Evolutionary conservation across 2,888 invertebrate genomes (phyloP).

Genomic region (Hypolimnas misippus): DNA sequence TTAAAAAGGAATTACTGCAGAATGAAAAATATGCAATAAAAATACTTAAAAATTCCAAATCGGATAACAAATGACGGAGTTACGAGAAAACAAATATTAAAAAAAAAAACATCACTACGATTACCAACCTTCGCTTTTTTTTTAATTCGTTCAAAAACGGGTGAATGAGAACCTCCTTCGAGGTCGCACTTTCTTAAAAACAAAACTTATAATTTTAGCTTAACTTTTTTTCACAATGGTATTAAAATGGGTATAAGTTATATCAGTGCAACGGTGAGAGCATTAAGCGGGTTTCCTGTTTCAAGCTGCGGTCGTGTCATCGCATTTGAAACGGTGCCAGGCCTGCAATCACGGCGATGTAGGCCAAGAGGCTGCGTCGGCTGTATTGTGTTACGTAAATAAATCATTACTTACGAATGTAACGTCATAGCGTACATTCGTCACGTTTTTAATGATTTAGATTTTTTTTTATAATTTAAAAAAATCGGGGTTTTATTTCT

Average conservation of each 20-base stretch:
- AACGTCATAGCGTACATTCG: not conserved
- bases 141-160: no score
- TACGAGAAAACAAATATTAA: no score
- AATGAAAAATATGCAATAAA: no score
- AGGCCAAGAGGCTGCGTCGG: slow-evolving; percentile 78
- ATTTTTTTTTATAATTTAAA: not conserved
- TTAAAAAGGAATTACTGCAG: no score
- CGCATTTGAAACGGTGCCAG: slow-evolving; percentile 71
- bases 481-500: no score
- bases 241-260: not conserved
- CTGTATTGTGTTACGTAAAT: slow-evolving; percentile 32
- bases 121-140: no score
- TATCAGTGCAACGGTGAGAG: slow-evolving; percentile 8
- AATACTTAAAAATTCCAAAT: no score
- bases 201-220: not conserved
- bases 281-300: slow-evolving; percentile 49
- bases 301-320: slow-evolving; percentile 48
- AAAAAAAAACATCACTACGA: no score
- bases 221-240: not conserved
- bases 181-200: not conserved
- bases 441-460: slow-evolving; percentile 12
- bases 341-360: slow-evolving; percentile 72
- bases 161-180: no score
- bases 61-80: no score
- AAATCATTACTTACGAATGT: slow-evolving; percentile 20